These are phyloP conservation scores for Brachyhypopomus gauderio DNA, from an alignment of 2,113 vertebrate species.

Conservation along the genomic window DNA sequence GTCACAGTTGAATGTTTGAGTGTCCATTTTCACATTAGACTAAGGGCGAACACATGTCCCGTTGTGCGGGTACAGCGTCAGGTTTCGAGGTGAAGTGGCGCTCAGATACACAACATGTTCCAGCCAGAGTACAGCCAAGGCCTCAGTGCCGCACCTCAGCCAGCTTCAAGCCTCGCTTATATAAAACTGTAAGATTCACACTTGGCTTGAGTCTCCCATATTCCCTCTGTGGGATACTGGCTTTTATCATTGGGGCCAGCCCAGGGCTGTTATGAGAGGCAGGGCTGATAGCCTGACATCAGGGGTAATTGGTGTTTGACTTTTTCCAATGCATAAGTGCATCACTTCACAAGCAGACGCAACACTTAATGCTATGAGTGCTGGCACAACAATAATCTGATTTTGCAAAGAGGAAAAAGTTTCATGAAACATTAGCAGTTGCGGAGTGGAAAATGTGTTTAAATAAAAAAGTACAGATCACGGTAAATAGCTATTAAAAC, in stretches of 20 bases:
- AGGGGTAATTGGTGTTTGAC: slow-evolving; percentile 48
- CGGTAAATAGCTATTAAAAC: slow-evolving; percentile 77
- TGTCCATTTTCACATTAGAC: slow-evolving; percentile 61
- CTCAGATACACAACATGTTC: slow-evolving; percentile 11
- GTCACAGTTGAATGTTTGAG: slow-evolving; percentile 60
- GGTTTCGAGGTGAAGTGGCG: slow-evolving; percentile 47
- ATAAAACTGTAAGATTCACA: slow-evolving; percentile 51
- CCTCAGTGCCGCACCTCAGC: slow-evolving; percentile 48
- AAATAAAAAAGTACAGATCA: slow-evolving; percentile 76
- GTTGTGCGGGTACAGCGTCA: slow-evolving; percentile 43
- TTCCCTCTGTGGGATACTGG: slow-evolving; percentile 39
- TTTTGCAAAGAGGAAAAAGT: slow-evolving; percentile 60
- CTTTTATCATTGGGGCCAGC: slow-evolving; percentile 43
- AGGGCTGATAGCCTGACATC: slow-evolving; percentile 46
- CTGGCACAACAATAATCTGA: slow-evolving; percentile 66
- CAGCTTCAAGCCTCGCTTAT: slow-evolving; percentile 51
- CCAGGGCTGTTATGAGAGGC: slow-evolving; percentile 35
- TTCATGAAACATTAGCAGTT: slow-evolving; percentile 77
- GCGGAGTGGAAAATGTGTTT: slow-evolving; percentile 76
- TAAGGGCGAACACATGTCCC: slow-evolving; percentile 60
- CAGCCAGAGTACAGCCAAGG: slow-evolving; percentile 27
- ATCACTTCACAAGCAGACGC: slow-evolving; percentile 53
- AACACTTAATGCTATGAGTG: slow-evolving; percentile 62
- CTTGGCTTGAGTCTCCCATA: slow-evolving; percentile 31
- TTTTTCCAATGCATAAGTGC: slow-evolving; percentile 56